Evolutionary conservation across 2,888 invertebrate genomes (phyloP).

Genomic region (Hylaea fasciaria): DNA sequence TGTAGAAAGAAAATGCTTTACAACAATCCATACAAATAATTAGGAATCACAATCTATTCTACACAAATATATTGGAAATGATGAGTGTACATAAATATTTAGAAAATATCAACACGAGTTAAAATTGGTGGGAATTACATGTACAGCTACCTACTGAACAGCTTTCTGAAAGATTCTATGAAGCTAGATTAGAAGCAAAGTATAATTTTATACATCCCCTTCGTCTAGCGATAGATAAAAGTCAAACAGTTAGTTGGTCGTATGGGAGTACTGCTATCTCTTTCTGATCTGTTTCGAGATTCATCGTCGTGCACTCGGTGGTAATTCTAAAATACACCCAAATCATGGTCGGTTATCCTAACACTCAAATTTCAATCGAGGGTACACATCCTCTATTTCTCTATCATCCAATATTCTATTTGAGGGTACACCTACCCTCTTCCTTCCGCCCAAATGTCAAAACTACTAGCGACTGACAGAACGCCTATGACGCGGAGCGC

Average conservation of each 20-base stretch:
- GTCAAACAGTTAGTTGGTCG: slow-evolving; percentile 3
- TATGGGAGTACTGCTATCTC: neutral
- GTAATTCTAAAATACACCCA: no score
- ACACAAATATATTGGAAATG: slow-evolving; percentile 31
- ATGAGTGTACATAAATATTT: slow-evolving; percentile 28
- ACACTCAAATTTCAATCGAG: no score
- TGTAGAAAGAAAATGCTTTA: slow-evolving; percentile 27
- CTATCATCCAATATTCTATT: no score
- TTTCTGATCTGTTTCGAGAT: neutral
- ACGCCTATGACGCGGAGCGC: no score
- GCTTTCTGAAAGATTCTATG: slow-evolving; percentile 28
- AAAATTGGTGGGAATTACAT: slow-evolving; percentile 37
- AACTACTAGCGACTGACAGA: no score
- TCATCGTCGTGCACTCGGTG: neutral
- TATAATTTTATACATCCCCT: slow-evolving; percentile 19
- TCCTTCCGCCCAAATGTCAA: no score
- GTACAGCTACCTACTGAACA: slow-evolving; percentile 40
- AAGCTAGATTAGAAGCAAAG: slow-evolving; percentile 40
- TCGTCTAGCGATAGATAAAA: neutral
- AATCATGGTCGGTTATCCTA: no score
- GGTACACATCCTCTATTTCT: no score
- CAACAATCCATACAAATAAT: slow-evolving; percentile 23
- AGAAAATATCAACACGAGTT: slow-evolving; percentile 28
- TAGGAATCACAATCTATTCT: slow-evolving; percentile 20
- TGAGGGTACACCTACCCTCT: no score